A percentile compares a stretch with the other conserved stretches of the same genome.
Conservation (phyloP, 2,113 vertebrate genomes). For the Pogona vitticeps region DNA sequence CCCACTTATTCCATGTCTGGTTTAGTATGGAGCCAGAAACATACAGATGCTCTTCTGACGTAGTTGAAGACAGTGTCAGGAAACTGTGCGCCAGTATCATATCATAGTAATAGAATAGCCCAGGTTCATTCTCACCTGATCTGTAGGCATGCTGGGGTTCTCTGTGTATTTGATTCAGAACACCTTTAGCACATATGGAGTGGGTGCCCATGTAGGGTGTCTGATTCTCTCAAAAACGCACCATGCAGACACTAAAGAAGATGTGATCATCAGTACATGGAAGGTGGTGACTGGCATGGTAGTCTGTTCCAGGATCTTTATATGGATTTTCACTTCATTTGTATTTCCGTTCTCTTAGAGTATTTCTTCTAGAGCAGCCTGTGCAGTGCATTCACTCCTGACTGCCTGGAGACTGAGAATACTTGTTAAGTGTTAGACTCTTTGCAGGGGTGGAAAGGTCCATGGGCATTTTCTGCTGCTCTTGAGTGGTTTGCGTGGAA, state of each 20-base stretch:
- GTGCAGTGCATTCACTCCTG: neutral
- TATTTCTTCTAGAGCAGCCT: neutral
- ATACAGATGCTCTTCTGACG: neutral
- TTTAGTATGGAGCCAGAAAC: neutral
- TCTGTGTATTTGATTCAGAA: neutral
- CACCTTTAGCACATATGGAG: neutral
- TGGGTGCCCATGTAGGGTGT: neutral
- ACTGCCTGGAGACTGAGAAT: neutral
- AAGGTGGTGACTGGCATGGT: neutral
- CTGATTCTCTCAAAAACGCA: neutral
- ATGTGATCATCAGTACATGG: too few species aligned
- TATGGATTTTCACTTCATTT: neutral
- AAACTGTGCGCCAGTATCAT: too few species aligned
- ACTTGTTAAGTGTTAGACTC: neutral
- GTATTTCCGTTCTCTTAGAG: neutral
- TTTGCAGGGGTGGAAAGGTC: neutral
- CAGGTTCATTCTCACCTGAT: neutral
- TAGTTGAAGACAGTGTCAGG: neutral
- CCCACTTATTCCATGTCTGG: neutral
- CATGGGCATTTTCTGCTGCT: neutral
- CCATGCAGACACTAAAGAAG: neutral
- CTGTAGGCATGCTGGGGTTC: neutral
- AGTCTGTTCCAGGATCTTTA: neutral
- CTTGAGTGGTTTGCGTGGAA: neutral
- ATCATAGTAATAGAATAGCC: neutral